Evolutionary conservation across 2,113 vertebrate genomes (phyloP).

Genomic region (Origma solitaria): DNA sequence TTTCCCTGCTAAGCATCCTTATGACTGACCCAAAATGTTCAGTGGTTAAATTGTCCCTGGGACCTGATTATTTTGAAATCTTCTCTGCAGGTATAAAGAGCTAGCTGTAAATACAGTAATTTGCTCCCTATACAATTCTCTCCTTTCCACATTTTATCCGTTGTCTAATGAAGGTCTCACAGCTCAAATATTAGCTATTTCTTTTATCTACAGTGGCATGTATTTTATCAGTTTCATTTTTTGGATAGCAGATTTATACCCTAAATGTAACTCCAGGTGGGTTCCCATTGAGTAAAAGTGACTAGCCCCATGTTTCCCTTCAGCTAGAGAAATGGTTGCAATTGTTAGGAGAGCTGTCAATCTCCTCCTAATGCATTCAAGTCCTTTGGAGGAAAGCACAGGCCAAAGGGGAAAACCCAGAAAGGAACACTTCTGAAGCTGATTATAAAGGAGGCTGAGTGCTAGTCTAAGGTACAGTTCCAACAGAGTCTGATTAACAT

Average conservation of each 20-base stretch:
- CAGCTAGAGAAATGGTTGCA: background rate
- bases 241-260: slow-evolving; percentile 7
- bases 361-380: slow-evolving; percentile 41
- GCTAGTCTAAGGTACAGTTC: slow-evolving; percentile 40
- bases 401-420: slow-evolving; percentile 29
- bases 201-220: background rate
- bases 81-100: slow-evolving; percentile 1
- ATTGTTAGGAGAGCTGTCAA: slow-evolving; percentile 40
- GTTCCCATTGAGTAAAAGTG: background rate
- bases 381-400: slow-evolving; percentile 14
- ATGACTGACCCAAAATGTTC: background rate
- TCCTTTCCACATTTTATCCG: background rate
- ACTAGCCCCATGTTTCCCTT: background rate
- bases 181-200: background rate
- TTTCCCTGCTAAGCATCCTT: background rate
- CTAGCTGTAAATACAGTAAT: slow-evolving; percentile 16
- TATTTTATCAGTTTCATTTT: slow-evolving; percentile 21
- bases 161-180: slow-evolving; percentile 2
- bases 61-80: slow-evolving; percentile 17
- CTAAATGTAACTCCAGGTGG: background rate
- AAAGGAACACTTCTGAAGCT: slow-evolving; percentile 26
- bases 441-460: slow-evolving; percentile 12
- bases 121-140: background rate
- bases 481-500: slow-evolving; percentile 42
- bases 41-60: background rate